These are phyloP conservation scores for Drosophila nigritarsus DNA, from an alignment of 2,888 invertebrate species.

Conservation along the genomic window DNA sequence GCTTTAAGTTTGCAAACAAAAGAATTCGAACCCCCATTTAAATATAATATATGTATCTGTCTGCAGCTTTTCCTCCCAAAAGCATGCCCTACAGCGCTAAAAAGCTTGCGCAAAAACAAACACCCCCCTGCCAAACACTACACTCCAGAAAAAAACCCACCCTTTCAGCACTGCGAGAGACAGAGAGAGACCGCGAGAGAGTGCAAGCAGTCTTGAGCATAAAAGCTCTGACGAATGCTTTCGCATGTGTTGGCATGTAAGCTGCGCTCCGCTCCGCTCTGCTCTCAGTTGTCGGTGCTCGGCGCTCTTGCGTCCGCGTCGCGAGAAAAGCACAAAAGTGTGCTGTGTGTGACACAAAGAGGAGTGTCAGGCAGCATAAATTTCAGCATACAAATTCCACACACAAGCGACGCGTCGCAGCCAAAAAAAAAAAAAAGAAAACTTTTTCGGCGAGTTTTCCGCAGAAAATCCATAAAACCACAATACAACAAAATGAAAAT, in stretches of 20 bases:
- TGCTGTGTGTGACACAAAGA: constrained; percentile 72
- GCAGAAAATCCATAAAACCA: constrained; percentile 66
- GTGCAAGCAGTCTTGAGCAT: constrained; percentile 28
- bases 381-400: constrained; percentile 78
- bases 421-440: constrained; percentile 35
- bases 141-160: constrained; percentile 53
- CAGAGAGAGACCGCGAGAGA: neutral
- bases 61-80: constrained; percentile 34
- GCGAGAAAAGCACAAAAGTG: constrained; percentile 54
- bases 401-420: constrained; percentile 70
- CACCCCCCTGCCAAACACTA: constrained; percentile 34
- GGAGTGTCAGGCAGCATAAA: constrained; percentile 78
- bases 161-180: constrained; percentile 27
- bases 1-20: constrained; percentile 27
- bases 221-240: constrained; percentile 45
- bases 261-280: constrained; percentile 40
- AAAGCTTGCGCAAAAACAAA: constrained; percentile 48
- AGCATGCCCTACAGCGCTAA: constrained; percentile 36
- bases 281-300: constrained; percentile 25
- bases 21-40: neutral
- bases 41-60: constrained; percentile 8
- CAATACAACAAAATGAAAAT: constrained; percentile 56
- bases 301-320: constrained; percentile 22
- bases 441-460: constrained; percentile 71
- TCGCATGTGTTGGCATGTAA: constrained; percentile 65